Base-by-base conservation (phyloP, 2,888 invertebrate genomes). In the Drosophila parthenogenetica region DNA sequence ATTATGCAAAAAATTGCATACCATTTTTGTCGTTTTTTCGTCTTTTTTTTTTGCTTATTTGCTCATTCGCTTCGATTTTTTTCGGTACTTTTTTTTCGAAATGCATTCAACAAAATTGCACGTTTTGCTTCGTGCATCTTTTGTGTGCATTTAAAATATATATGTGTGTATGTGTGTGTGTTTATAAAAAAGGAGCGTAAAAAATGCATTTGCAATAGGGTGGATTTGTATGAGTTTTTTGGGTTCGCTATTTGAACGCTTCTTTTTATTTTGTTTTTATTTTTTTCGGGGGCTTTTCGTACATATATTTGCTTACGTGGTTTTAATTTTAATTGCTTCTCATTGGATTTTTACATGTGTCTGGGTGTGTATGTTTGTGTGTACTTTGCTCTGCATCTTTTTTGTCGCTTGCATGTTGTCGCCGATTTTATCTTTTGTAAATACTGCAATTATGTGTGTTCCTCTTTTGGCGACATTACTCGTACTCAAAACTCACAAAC, bases 241-340 rank as follows among this genome's bases (percentile, higher is more conserved):
- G 61, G 73, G 61, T 19, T 64, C 51, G 72, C 29, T 32, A 35
- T 79, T 51, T 51, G 53, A 64, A 55, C 57, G 53, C 49, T 54
- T 11, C 53, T 42, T 67, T 37, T 11, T 39, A 19, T 19, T 25
- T 25, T 25, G 25, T 25, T 25, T 25, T 25, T 14, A 13, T 53
- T 75, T 84, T 77, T 85, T 75, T 69, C 55, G 69, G 81, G 73
- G 71, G 69, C 69, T 68, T 79, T 71, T 83, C 60, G 70, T 29
- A 13, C 35, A 4, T 13, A 13, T 75, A 87, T 89, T 87, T 87
- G 79, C 84, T 81, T 87, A 79, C 87, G 77, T 81, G 89, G 89
- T 89, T 89, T 87, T 77, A 79, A 89, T 86, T 86, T 86, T 89
- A 89, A 86, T 86, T 86, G 89, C 89, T 84, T 79, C 81, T 84